Evolutionary conservation across 2,888 invertebrate species (phyloP).

Genomic region (Ennomos erosarius): DNA sequence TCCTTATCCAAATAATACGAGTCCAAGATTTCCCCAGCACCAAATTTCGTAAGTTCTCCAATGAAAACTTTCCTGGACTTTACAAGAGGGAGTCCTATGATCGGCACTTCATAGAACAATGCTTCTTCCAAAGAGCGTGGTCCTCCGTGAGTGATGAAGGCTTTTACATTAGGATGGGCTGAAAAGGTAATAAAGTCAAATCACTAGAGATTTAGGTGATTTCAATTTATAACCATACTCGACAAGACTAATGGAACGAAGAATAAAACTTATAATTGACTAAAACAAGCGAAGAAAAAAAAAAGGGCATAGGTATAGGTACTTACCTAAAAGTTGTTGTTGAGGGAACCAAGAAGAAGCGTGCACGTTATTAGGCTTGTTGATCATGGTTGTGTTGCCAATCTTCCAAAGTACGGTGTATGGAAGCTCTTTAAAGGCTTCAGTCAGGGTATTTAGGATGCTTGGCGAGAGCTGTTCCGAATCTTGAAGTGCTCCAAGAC

Average conservation of each 20-base stretch:
- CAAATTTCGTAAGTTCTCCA: slow-evolving; percentile 65
- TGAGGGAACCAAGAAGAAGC: slow-evolving; percentile 83
- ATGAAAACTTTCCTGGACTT: slow-evolving; percentile 70
- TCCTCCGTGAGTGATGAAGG: slow-evolving; percentile 76
- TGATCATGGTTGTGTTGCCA: slow-evolving; percentile 68
- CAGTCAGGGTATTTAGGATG: slow-evolving; percentile 67
- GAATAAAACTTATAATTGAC: too few relatives aligned
- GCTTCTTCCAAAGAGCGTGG: slow-evolving; percentile 78
- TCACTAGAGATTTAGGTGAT: not conserved
- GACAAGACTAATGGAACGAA: too few relatives aligned
- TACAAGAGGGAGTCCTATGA: slow-evolving; percentile 70
- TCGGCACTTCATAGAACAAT: slow-evolving; percentile 71
- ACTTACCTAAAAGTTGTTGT: slow-evolving; percentile 80
- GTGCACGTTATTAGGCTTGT: slow-evolving; percentile 74
- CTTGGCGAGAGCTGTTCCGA: slow-evolving; percentile 68
- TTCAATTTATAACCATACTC: too few relatives aligned
- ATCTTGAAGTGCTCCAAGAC: slow-evolving; percentile 80
- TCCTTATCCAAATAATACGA: slow-evolving; percentile 69
- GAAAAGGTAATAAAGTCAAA: slow-evolving; percentile 35
- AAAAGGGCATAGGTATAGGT: not conserved
- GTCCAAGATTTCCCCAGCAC: slow-evolving; percentile 71
- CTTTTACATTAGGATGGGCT: slow-evolving; percentile 77
- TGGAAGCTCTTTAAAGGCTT: slow-evolving; percentile 77
- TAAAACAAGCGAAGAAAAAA: too few relatives aligned
- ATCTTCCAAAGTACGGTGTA: slow-evolving; percentile 83